Evolutionary conservation across 2,888 invertebrate genomes (phyloP).

Genomic region (Merodon equestris): DNA sequence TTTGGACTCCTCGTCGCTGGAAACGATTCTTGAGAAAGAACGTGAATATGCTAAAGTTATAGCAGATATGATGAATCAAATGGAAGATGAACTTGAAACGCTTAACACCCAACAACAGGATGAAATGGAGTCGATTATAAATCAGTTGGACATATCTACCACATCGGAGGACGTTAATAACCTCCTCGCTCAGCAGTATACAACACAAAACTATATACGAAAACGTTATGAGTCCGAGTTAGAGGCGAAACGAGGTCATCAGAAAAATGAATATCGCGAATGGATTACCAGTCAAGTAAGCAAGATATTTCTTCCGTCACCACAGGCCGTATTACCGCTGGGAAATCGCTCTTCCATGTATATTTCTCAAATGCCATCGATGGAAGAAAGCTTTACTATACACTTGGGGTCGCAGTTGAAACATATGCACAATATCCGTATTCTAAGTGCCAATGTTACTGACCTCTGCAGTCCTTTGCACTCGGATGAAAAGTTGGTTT

Average conservation of each 20-base stretch:
- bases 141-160: conserved; percentile 86
- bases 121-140: conserved; percentile 93
- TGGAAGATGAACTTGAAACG: conserved; percentile 85
- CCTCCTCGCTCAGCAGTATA: conserved; percentile 89
- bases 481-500: conserved; percentile 77
- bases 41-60: conserved; percentile 91
- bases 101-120: conserved; percentile 89
- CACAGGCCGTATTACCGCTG: conserved; percentile 74
- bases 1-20: conserved; percentile 90
- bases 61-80: conserved; percentile 85
- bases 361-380: conserved; percentile 78
- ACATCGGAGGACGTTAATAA: conserved; percentile 88
- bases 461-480: conserved; percentile 85
- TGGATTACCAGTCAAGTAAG: conserved; percentile 85
- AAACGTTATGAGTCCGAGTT: conserved; percentile 92
- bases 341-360: conserved; percentile 79
- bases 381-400: conserved; percentile 98
- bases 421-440: conserved; percentile 98
- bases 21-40: conserved; percentile 92
- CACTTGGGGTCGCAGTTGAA: conserved; percentile 98
- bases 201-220: conserved; percentile 89
- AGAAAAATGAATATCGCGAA: conserved; percentile 91
- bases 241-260: conserved; percentile 90
- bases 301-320: conserved; percentile 75
- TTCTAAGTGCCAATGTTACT: conserved; percentile 90